Evolutionary conservation across 2,888 invertebrate species (phyloP).

Genomic region (Aphidoletes aphidimyza): DNA sequence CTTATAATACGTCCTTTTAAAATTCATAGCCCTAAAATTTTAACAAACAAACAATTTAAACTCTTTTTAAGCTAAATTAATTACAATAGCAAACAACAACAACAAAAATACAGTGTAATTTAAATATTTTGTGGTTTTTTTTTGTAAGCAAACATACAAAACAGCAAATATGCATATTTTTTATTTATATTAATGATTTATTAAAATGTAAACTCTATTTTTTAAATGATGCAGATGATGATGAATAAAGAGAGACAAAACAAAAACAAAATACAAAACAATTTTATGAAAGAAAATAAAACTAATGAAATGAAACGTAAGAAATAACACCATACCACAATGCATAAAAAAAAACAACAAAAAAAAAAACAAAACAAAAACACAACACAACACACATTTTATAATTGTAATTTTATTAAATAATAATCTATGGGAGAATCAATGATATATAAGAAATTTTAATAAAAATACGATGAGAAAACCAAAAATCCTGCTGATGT

Average conservation of each 20-base stretch:
- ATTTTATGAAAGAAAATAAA: not conserved
- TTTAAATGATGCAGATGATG: not conserved
- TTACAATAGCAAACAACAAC: not conserved
- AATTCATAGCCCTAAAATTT: not conserved
- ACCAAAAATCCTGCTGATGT: not conserved
- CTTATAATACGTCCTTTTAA: not conserved
- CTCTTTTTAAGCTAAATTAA: not conserved
- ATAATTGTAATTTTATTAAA: constrained; percentile 26
- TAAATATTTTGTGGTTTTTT: not conserved
- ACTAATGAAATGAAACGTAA: not conserved
- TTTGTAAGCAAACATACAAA: not conserved
- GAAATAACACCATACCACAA: constrained; percentile 26
- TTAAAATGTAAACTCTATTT: not conserved
- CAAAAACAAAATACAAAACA: too few relatives aligned
- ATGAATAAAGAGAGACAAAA: too few relatives aligned
- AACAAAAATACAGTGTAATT: not conserved
- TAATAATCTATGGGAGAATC: constrained; percentile 13
- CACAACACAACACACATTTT: constrained; percentile 11
- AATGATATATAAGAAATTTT: constrained; percentile 19
- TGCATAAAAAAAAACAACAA: not conserved
- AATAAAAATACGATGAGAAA: constrained; percentile 39
- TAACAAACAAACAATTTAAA: not conserved
- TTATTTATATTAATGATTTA: constrained; percentile 4
- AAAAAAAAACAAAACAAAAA: too few relatives aligned
- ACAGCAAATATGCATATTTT: constrained; percentile 33